These are phyloP conservation scores for Emydura subglobosa DNA, from an alignment of 2,113 vertebrate genomes.

Conservation along the genomic window DNA sequence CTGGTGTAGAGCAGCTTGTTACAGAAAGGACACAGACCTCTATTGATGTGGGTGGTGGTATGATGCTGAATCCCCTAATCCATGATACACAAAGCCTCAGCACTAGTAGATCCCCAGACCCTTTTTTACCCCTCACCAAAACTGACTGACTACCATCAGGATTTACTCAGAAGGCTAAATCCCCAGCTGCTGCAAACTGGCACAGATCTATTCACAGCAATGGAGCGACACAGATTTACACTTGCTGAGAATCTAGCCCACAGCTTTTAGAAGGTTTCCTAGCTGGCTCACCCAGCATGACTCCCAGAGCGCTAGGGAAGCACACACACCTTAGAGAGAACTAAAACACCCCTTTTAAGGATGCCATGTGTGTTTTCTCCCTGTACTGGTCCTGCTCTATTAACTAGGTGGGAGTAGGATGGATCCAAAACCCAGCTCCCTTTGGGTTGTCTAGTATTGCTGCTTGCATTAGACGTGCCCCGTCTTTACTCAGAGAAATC, in stretches of 20 bases:
- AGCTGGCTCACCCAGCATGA: neutral
- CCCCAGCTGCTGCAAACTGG: neutral
- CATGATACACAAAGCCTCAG: neutral
- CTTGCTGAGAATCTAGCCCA: neutral
- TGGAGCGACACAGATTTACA: neutral
- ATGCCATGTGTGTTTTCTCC: neutral
- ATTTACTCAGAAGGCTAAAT: neutral
- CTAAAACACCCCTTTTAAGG: rapidly evolving
- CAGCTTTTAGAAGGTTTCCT: neutral
- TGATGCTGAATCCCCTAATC: neutral
- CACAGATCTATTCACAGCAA: neutral
- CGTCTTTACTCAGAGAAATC: neutral
- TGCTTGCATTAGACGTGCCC: neutral
- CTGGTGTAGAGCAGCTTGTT: neutral
- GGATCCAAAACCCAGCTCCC: neutral
- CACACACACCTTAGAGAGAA: rapidly evolving
- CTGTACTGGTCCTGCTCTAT: rapidly evolving
- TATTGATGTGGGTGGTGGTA: neutral
- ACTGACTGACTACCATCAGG: neutral
- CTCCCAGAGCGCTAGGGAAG: neutral
- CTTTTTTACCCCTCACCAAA: neutral
- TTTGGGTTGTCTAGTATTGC: rapidly evolving
- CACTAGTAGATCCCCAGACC: rapidly evolving
- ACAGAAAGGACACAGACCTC: neutral
- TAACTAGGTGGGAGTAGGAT: neutral